These are phyloP conservation scores for Ellobius talpinus DNA, from an alignment of 2,113 vertebrate genomes.

Conservation along the genomic window DNA sequence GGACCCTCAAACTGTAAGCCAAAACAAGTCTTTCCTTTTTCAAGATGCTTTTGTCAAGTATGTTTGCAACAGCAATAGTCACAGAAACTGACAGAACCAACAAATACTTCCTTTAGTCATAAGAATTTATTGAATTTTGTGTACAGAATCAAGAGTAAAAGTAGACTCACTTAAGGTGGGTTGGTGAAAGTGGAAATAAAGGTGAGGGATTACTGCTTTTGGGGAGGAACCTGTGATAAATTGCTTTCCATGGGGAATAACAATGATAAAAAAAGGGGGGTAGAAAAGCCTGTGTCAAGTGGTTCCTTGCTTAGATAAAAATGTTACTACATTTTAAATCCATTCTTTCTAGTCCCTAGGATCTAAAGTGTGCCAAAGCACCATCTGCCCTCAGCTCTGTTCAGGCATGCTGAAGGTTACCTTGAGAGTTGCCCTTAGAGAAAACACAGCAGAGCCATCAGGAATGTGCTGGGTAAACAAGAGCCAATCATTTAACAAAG, in stretches of 20 bases:
- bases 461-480: not conserved
- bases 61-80: not conserved
- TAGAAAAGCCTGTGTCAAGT: not conserved
- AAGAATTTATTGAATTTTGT: not conserved
- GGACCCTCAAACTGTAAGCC: not conserved
- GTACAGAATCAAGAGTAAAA: not conserved
- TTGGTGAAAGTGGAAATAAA: constrained; percentile 11
- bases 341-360: not conserved
- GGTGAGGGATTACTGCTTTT: not conserved
- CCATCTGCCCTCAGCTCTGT: not conserved
- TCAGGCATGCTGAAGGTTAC: too few species aligned
- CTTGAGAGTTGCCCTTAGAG: not conserved
- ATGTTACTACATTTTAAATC: not conserved
- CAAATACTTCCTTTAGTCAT: not conserved
- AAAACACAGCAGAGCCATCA: not conserved
- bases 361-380: not conserved
- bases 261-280: not conserved
- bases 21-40: not conserved
- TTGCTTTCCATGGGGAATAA: not conserved
- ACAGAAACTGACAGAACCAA: not conserved
- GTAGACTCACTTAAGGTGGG: not conserved
- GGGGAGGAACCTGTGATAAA: not conserved
- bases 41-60: too few species aligned
- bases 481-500: constrained; percentile 21
- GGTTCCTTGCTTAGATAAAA: not conserved